phyloP scores from a whole-genome alignment of 2,113 vertebrate species.

The Protobothrops flavoviridis region DNA sequence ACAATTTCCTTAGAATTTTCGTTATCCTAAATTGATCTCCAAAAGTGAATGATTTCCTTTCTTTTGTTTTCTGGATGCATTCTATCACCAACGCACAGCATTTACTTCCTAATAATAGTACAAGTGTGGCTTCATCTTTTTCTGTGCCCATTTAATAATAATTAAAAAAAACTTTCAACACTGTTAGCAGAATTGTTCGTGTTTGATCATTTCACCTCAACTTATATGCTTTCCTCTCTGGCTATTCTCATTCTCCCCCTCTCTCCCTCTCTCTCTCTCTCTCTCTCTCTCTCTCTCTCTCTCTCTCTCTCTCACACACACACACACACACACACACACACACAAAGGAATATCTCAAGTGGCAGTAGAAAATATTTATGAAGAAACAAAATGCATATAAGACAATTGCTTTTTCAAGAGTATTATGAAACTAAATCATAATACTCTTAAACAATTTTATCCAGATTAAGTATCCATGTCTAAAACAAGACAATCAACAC shows the following conservation, averaged over 20 bases:
- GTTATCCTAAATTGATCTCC: not conserved
- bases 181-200: not conserved
- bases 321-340: not conserved
- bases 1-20: not conserved
- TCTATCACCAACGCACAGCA: not conserved
- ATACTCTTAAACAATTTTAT: not conserved
- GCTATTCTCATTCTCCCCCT: no score
- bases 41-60: not conserved
- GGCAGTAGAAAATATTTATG: not conserved
- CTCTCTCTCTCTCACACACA: no score
- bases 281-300: not conserved
- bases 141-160: not conserved
- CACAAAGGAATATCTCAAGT: not conserved
- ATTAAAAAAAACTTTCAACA: not conserved
- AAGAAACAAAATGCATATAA: not conserved
- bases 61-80: not conserved
- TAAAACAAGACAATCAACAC: not conserved
- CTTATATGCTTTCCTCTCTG: not conserved
- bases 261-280: not conserved
- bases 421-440: not conserved
- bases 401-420: not conserved
- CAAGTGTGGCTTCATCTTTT: not conserved
- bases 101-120: not conserved
- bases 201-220: not conserved
- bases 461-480: not conserved